These are phyloP conservation scores for Origma solitaria DNA, from an alignment of 2,113 vertebrate species.

Conservation along the genomic window DNA sequence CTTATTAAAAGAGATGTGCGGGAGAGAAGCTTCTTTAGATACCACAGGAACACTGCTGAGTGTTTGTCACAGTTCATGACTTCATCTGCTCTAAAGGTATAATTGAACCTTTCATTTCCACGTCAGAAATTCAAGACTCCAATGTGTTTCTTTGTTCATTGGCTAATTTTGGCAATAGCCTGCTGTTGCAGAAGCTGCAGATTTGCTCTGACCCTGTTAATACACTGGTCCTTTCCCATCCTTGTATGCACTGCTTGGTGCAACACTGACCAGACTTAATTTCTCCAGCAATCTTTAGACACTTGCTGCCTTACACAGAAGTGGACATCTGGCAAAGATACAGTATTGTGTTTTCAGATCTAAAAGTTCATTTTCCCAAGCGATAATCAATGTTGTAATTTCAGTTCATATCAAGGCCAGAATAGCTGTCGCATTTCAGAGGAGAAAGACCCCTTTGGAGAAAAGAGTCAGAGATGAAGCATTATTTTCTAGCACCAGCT, in stretches of 20 bases:
- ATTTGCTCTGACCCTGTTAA: background rate
- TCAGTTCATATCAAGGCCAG: background rate
- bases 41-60: background rate
- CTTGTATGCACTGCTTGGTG: background rate
- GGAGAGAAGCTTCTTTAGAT: background rate
- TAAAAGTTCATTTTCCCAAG: background rate
- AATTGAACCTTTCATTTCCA: background rate
- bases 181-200: background rate
- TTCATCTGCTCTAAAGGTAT: background rate
- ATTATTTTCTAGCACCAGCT: background rate
- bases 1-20: background rate
- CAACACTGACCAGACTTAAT: background rate
- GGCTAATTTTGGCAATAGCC: background rate
- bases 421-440: background rate
- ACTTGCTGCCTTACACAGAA: background rate
- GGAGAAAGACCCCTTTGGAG: background rate
- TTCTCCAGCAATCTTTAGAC: background rate
- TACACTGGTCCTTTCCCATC: background rate
- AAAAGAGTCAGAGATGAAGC: background rate
- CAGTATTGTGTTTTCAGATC: background rate
- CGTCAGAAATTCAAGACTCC: background rate
- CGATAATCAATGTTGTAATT: background rate
- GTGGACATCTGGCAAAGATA: accelerated
- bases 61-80: background rate
- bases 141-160: background rate